A percentile compares a stretch with the other conserved stretches of the same genome.
phyloP scores from a whole-genome alignment of 2,888 invertebrate species.

The Orchesellides sinensis region DNA sequence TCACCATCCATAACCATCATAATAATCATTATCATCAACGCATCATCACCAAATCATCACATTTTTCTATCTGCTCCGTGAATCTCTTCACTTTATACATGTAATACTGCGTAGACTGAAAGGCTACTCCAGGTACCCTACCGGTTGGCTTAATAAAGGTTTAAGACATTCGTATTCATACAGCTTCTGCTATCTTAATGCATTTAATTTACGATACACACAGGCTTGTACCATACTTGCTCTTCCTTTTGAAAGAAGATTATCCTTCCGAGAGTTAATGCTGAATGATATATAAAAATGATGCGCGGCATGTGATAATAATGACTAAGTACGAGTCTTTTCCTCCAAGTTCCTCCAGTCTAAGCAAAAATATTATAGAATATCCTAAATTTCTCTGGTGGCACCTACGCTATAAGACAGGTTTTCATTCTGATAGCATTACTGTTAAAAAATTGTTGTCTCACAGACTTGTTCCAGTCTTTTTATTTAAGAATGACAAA shows the following conservation, averaged over 20 bases:
- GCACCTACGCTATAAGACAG: conserved; percentile 11
- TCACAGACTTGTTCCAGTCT: not conserved
- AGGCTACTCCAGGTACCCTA: conserved; percentile 49
- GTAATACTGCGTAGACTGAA: conserved; percentile 29
- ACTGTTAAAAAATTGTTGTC: not conserved
- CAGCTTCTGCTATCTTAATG: conserved; percentile 2
- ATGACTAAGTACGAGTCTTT: conserved; percentile 49
- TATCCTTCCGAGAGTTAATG: conserved; percentile 19
- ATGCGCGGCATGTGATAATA: conserved; percentile 45
- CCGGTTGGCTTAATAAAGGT: conserved; percentile 38
- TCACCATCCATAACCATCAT: conserved; percentile 60
- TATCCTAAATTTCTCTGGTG: conserved; percentile 6
- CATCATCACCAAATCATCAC: conserved; percentile 61
- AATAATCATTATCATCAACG: conserved; percentile 62
- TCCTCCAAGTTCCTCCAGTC: not conserved
- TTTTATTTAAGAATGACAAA: conserved; percentile 30
- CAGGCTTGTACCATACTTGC: not conserved
- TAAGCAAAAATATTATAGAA: too few relatives aligned
- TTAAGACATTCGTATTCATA: not conserved
- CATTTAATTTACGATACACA: conserved; percentile 29
- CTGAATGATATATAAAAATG: conserved; percentile 22
- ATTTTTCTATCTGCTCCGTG: conserved; percentile 53
- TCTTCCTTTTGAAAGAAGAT: not conserved
- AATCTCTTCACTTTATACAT: conserved; percentile 20
- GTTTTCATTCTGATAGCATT: too few relatives aligned